Evolutionary conservation across 2,888 invertebrate species (phyloP).

Genomic region (Synergus itoensis): DNA sequence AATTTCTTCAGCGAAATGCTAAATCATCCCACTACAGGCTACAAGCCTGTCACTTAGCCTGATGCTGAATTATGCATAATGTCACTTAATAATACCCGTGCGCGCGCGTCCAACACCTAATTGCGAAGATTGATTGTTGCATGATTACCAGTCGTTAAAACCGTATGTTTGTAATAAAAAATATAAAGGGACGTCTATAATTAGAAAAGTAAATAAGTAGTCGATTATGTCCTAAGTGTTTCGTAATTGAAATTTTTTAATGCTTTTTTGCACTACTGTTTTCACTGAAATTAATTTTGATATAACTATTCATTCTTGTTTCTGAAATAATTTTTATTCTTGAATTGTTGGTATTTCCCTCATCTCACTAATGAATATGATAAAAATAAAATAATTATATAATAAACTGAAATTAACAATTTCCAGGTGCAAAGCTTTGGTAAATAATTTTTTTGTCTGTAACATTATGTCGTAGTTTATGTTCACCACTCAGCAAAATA

Average conservation of each 20-base stretch:
- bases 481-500: background rate
- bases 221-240: too few species aligned
- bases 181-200: background rate
- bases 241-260: background rate
- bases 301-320: background rate
- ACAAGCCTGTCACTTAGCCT: conserved; percentile 9
- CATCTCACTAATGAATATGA: background rate
- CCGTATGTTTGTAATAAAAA: background rate
- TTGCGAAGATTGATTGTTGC: background rate
- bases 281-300: background rate
- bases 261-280: background rate
- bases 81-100: conserved; percentile 7
- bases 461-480: background rate
- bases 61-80: background rate
- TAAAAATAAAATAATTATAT: background rate
- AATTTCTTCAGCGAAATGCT: conserved; percentile 5
- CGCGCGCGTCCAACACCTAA: background rate
- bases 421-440: background rate
- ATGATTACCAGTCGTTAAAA: conserved; percentile 4
- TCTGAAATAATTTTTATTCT: too few species aligned
- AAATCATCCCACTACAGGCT: background rate
- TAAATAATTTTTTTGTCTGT: background rate
- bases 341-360: too few species aligned
- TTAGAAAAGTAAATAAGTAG: background rate
- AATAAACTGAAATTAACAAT: background rate